Evolutionary conservation across 1,140 invertebrate species (phyloP).

Genomic region (Neodiprion lecontei): DNA sequence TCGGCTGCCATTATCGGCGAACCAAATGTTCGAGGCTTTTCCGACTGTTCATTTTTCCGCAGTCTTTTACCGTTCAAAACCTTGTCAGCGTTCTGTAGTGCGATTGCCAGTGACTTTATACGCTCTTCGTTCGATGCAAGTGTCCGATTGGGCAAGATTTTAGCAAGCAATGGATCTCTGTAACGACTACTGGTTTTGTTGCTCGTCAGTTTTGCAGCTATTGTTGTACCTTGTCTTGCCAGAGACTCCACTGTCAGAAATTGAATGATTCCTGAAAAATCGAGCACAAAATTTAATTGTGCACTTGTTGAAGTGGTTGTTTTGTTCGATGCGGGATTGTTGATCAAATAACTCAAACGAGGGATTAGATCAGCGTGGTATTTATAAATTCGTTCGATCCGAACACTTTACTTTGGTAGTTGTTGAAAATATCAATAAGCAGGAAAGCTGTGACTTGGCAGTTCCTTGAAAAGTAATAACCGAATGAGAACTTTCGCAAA

Average conservation of each 20-base stretch:
- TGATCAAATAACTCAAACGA: neutral
- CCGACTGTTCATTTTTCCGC: conserved; percentile 16
- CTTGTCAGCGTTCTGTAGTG: neutral
- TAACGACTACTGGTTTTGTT: conserved; percentile 17
- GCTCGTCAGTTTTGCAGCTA: neutral
- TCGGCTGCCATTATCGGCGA: conserved; percentile 11
- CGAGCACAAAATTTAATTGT: neutral
- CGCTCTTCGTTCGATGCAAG: neutral
- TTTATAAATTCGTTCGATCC: neutral
- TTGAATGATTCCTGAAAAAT: conserved; percentile 4
- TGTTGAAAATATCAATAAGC: neutral
- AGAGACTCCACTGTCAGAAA: neutral
- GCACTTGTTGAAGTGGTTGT: neutral
- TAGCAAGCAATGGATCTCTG: conserved; percentile 12
- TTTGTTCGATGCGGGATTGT: neutral
- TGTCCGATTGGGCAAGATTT: conserved; percentile 13
- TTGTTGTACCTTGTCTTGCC: neutral
- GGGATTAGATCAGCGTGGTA: neutral
- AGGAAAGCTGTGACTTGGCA: neutral
- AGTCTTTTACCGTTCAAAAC: neutral
- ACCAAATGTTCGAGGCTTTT: conserved; percentile 24
- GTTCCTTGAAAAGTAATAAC: no score
- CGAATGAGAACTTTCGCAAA: no score
- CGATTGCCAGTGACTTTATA: neutral
- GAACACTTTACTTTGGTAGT: neutral